Evolutionary conservation across 2,888 invertebrate species (phyloP).

Genomic region (Timema podura): DNA sequence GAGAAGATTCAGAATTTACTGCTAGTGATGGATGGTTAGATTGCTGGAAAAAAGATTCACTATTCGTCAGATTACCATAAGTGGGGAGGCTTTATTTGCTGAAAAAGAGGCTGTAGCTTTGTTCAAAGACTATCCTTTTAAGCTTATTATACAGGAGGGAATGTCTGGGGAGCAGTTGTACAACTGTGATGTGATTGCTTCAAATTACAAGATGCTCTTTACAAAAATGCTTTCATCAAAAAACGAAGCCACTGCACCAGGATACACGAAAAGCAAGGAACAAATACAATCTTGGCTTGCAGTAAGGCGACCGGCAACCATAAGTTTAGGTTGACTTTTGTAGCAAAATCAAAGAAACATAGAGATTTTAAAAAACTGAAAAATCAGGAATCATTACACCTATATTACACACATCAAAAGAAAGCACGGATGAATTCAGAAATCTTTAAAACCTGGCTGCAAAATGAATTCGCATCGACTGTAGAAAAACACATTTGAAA

Average conservation of each 20-base stretch:
- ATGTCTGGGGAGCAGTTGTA: constrained; percentile 6
- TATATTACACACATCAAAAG: constrained; percentile 17
- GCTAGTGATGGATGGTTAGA: not conserved
- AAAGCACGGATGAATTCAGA: constrained; percentile 18
- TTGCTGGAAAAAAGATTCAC: not conserved
- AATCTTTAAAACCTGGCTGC: constrained; percentile 18
- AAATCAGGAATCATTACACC: not conserved
- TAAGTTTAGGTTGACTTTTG: constrained; percentile 5
- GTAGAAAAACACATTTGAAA: too few species aligned
- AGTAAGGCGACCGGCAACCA: constrained; percentile 5
- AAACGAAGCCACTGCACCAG: constrained; percentile 15
- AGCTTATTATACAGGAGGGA: constrained; percentile 3
- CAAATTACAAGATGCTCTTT: constrained; percentile 12
- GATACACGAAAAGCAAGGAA: constrained; percentile 14
- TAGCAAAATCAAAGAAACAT: constrained; percentile 14
- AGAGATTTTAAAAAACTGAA: constrained; percentile 14
- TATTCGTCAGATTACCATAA: not conserved
- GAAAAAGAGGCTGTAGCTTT: constrained; percentile 19
- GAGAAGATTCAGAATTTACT: constrained; percentile 3
- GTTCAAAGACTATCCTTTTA: constrained; percentile 17
- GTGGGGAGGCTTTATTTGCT: constrained; percentile 18
- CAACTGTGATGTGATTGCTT: not conserved
- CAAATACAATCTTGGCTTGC: constrained; percentile 2
- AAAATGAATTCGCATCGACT: too few species aligned
- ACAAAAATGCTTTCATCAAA: constrained; percentile 16